phyloP scores from a whole-genome alignment of 2,888 invertebrate species.

The Thymelicus acteon region DNA sequence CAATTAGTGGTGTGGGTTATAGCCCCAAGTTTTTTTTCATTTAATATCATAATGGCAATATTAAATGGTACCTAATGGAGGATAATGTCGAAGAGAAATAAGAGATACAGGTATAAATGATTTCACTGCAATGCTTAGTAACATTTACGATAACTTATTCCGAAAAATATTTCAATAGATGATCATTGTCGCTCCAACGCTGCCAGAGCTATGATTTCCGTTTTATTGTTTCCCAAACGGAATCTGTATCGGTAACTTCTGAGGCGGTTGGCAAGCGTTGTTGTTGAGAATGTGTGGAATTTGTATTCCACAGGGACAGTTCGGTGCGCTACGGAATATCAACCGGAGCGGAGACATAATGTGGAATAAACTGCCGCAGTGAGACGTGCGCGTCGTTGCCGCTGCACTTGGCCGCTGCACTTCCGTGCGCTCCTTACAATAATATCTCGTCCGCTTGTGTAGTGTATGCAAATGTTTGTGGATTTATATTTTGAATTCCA shows the following conservation, averaged over 20 bases:
- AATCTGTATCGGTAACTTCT: conserved; percentile 43
- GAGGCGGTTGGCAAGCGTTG: conserved; percentile 68
- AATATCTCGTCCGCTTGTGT: conserved; percentile 18
- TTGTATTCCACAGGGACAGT: conserved; percentile 72
- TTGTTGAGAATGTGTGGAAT: conserved; percentile 57
- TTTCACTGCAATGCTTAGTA: background rate
- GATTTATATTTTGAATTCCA: background rate
- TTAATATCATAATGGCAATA: too few species aligned
- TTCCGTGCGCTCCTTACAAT: conserved; percentile 24
- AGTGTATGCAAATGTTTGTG: conserved; percentile 29
- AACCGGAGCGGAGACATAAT: conserved; percentile 73
- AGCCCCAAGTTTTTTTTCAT: background rate
- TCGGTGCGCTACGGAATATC: conserved; percentile 70
- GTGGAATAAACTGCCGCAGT: conserved; percentile 74
- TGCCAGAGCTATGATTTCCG: conserved; percentile 25
- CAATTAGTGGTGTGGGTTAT: background rate
- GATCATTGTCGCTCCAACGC: conserved; percentile 3
- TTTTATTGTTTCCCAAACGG: conserved; percentile 30
- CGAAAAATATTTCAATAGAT: conserved; percentile 9
- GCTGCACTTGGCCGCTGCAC: conserved; percentile 11
- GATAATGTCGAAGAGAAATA: background rate
- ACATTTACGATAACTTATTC: conserved; percentile 2
- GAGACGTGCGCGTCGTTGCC: conserved; percentile 63
- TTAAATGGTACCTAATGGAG: background rate
- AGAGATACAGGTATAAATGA: too few species aligned